Conservation (phyloP, 2,888 invertebrate genomes). For the Papilio protenor region DNA sequence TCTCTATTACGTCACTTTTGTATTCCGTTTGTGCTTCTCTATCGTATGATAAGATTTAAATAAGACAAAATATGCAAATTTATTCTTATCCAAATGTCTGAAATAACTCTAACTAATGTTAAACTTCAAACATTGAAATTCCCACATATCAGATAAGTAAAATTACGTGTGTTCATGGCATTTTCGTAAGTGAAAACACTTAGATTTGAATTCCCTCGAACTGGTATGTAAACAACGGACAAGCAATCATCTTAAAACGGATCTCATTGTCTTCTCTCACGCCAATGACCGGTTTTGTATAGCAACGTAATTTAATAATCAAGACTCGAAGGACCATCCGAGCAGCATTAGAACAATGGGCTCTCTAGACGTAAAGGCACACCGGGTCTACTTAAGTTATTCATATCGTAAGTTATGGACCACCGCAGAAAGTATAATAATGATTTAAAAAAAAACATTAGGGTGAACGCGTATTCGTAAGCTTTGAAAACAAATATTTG, state of each 20-base stretch:
- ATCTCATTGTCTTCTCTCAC: constrained; percentile 4
- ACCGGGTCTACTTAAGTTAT: not conserved
- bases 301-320: constrained; percentile 5
- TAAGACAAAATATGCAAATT: not conserved
- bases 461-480: not conserved
- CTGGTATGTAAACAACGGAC: not conserved
- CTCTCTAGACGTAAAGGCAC: not conserved
- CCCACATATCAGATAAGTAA: not conserved
- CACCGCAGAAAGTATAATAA: not conserved
- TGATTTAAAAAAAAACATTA: not conserved
- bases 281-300: constrained; percentile 9
- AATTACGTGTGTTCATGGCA: not conserved
- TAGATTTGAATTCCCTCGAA: not conserved
- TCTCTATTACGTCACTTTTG: not conserved
- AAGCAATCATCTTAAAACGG: not conserved
- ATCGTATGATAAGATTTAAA: not conserved
- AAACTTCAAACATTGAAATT: not conserved
- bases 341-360: constrained; percentile 2
- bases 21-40: not conserved
- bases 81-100: not conserved
- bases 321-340: not conserved
- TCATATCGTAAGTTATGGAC: not conserved
- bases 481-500: not conserved
- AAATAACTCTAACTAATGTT: not conserved
- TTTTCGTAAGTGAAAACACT: not conserved